These are phyloP conservation scores for Heliconius hermathena DNA, from an alignment of 1,140 invertebrate species.

Conservation along the genomic window DNA sequence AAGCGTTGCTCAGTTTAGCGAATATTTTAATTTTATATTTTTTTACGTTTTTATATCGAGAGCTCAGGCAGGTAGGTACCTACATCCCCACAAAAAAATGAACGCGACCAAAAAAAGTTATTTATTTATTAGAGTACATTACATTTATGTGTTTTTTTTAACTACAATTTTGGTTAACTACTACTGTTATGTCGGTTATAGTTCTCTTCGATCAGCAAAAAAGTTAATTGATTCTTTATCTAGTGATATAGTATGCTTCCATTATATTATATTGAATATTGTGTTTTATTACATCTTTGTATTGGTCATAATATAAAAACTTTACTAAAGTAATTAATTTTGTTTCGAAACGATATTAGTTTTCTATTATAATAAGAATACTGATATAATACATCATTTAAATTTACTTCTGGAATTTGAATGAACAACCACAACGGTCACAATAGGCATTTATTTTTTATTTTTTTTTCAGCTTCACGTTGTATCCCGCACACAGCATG, in stretches of 20 bases:
- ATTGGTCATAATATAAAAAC: too few relatives aligned
- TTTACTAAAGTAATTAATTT: too few relatives aligned
- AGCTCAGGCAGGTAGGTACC: neutral
- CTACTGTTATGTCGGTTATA: neutral
- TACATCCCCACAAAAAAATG: neutral
- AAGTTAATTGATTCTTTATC: neutral
- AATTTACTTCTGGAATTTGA: too few relatives aligned
- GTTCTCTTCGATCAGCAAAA: neutral
- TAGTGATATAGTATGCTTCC: neutral
- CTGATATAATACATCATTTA: too few relatives aligned
- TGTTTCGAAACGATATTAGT: too few relatives aligned
- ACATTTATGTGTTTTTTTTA: neutral
- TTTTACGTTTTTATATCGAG: slow-evolving; percentile 6
- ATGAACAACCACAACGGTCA: too few relatives aligned
- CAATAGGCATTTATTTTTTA: too few relatives aligned
- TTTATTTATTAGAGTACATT: neutral
- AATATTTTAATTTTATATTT: slow-evolving; percentile 7
- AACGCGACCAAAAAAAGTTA: neutral
- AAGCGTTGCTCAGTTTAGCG: slow-evolving; percentile 1
- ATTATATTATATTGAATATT: neutral
- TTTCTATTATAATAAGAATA: too few relatives aligned
- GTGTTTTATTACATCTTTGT: too few relatives aligned
- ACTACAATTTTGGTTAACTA: neutral
- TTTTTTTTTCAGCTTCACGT: too few relatives aligned
- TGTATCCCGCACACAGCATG: too few relatives aligned